Percentiles rank a stretch among this genome's conserved stretches.
These are phyloP conservation scores for Bagarius yarrelli DNA, from an alignment of 2,113 vertebrate genomes.

Conservation along the genomic window DNA sequence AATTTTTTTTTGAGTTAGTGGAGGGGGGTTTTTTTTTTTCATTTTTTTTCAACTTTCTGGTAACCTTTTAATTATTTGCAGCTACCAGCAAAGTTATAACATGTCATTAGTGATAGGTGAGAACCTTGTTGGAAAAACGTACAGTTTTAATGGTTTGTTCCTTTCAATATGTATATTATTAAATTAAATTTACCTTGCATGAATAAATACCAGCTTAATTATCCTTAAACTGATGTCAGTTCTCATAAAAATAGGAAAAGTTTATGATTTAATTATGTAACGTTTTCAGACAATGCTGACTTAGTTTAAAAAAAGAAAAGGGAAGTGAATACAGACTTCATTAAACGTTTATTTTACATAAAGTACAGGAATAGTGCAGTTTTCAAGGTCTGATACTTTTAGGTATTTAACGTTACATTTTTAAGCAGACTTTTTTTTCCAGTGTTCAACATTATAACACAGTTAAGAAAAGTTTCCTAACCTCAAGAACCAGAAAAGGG, in stretches of 20 bases:
- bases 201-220: background rate
- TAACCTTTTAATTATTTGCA: background rate
- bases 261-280: background rate
- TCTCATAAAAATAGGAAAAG: background rate
- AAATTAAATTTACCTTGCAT: no score
- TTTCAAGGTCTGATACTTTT: background rate
- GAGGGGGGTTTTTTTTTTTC: background rate
- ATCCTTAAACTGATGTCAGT: background rate
- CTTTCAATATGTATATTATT: background rate
- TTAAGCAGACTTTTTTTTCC: no score
- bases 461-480: no score
- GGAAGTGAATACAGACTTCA: background rate
- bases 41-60: background rate
- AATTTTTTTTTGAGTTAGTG: background rate
- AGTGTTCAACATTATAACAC: no score
- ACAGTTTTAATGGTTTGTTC: background rate
- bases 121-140: no score
- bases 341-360: no score
- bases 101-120: no score
- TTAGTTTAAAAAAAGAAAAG: background rate
- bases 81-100: background rate
- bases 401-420: no score
- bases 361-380: background rate
- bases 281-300: background rate
- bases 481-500: no score